phyloP scores from a whole-genome alignment of 92 coral and sea anemone species.

The Ricordea florida region DNA sequence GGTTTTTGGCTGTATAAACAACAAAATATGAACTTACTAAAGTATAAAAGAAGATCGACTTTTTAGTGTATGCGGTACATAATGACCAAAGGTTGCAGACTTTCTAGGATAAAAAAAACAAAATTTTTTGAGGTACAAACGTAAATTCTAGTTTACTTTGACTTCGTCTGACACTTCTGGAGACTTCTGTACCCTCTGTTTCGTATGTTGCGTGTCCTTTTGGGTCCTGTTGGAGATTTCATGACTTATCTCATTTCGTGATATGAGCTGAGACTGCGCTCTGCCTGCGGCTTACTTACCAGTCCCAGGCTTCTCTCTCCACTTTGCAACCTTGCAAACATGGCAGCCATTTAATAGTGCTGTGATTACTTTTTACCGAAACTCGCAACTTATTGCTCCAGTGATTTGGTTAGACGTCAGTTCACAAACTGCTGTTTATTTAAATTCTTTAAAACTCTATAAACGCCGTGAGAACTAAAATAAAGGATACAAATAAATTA shows the following conservation, averaged over 20 bases:
- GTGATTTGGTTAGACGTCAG: no score
- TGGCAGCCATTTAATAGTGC: slow-evolving; percentile 31
- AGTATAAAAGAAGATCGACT: not conserved
- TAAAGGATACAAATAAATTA: no score
- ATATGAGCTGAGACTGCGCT: slow-evolving; percentile 19
- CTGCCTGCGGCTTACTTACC: slow-evolving; percentile 3
- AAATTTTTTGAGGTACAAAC: no score
- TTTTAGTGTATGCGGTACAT: slow-evolving; percentile 12
- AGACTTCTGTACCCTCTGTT: not conserved
- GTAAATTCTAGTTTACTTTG: slow-evolving; percentile 16
- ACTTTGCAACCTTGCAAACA: slow-evolving; percentile 18
- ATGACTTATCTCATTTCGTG: not conserved
- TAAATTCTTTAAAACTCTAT: no score
- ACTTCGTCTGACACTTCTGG: slow-evolving; percentile 18
- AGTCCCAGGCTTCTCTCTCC: slow-evolving; percentile 39
- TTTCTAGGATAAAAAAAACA: not conserved
- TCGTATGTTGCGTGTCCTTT: slow-evolving; percentile 8
- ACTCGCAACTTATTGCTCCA: no score
- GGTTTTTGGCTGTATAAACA: slow-evolving; percentile 16
- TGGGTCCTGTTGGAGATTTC: slow-evolving; percentile 14
- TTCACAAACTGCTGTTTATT: no score
- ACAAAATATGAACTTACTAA: no score
- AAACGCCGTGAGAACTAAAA: no score
- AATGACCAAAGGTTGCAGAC: not conserved
- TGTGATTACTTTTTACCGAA: slow-evolving; percentile 18